Base-by-base conservation (phyloP, 2,888 invertebrate genomes). In the Zeuzera pyrina region DNA sequence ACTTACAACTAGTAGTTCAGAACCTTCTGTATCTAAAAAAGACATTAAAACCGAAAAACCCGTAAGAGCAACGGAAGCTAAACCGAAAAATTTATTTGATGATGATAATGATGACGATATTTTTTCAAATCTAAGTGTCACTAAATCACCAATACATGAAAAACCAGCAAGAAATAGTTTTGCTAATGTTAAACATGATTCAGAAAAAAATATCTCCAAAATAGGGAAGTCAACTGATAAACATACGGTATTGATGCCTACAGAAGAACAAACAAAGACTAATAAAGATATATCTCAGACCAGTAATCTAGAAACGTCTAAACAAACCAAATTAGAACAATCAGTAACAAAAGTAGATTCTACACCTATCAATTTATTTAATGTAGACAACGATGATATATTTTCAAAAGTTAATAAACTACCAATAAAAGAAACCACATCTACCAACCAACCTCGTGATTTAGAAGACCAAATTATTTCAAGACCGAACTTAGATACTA, bases 41-140 rank as follows among this genome's bases (percentile, higher is more conserved):
- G 15, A 6, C 30, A 29, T 10, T 10, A 33, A 33, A 33, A 28
- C 8, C 19, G 23, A 29, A 24, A 29, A 29, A 34, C 38, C 21
- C 27, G 24, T 34, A 41, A 33, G 28, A 40, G 30, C 14, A n/a
- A 11, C 30, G 22, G 29, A 27, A 15, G 23, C n/a, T 19, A 10
- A 29, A 19, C 38, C 42, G 10, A 60, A 47, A 41, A 56, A 52
- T 44, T 43, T 65, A 35, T 69, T 69, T 39, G 62, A 58, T 48
- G 56, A 57, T 13, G 61, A 64, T 27, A 63, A 57, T 29, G 64
- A 67, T 33, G 61, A 57, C 34, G 68, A 65, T 32, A 42, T 67
- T 24, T 68, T 69, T 42, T 43, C 51, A 12, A n/a, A n/a, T n/a
- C n/a, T n/a, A n/a, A n/a, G n/a, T n/a, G 43, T 50, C 37, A 16